Conservation (phyloP, 2,888 invertebrate species). For the Arctia plantaginis region DNA sequence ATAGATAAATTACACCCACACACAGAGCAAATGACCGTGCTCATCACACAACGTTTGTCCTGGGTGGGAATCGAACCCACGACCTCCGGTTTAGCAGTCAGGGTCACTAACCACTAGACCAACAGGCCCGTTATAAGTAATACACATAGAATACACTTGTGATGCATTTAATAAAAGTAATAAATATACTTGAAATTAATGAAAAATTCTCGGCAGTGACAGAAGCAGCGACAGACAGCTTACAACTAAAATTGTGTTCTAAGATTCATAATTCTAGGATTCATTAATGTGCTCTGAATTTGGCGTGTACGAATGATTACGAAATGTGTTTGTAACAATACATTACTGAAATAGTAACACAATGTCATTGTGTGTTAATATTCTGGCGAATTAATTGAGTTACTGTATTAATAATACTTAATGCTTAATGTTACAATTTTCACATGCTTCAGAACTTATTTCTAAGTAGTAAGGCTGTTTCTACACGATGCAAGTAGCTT, state of each 20-base stretch:
- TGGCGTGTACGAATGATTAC: conserved; percentile 1
- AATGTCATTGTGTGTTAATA: conserved; percentile 3
- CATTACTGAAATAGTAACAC: conserved; percentile 3
- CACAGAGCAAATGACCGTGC: too few species aligned
- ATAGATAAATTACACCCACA: too few species aligned
- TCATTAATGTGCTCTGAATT: neutral
- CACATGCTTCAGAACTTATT: neutral
- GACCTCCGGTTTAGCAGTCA: too few species aligned
- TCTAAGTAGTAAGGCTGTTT: neutral
- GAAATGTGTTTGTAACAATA: neutral
- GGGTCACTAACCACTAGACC: too few species aligned
- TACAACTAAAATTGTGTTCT: neutral
- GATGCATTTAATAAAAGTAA: neutral
- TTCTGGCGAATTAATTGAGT: neutral
- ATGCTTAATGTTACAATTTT: neutral
- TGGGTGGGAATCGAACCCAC: too few species aligned
- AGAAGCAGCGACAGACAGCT: too few species aligned
- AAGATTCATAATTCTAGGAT: conserved; percentile 1
- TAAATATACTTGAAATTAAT: neutral
- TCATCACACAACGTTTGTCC: too few species aligned
- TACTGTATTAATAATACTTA: neutral
- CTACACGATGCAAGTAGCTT: too few species aligned
- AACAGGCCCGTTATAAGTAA: too few species aligned
- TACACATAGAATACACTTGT: neutral
- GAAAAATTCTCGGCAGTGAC: neutral